These are phyloP conservation scores for Saturnia pavonia DNA, from an alignment of 2,888 invertebrate genomes.

Conservation along the genomic window DNA sequence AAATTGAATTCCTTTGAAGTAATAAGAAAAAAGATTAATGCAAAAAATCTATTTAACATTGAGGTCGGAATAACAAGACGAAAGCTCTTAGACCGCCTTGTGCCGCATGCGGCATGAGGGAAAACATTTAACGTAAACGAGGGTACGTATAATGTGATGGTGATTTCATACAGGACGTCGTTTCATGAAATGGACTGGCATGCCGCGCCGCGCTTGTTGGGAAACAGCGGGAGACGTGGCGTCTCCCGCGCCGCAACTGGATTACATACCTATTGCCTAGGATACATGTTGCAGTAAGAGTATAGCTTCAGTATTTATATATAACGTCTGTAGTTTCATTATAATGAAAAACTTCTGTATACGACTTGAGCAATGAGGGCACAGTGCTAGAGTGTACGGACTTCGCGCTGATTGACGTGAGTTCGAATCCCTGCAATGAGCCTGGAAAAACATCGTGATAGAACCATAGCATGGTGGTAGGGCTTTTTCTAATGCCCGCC, in stretches of 20 bases:
- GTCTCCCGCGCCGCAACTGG: neutral
- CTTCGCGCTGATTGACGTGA: too few relatives aligned
- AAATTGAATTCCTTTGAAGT: neutral
- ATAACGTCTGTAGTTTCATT: neutral
- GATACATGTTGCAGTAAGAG: neutral
- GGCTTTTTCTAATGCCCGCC: too few relatives aligned
- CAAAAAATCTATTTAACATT: neutral
- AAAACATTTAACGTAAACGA: constrained; percentile 19
- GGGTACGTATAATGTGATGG: constrained; percentile 19
- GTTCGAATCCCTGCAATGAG: too few relatives aligned
- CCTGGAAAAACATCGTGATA: too few relatives aligned
- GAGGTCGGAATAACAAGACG: constrained; percentile 1
- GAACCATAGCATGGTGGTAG: too few relatives aligned
- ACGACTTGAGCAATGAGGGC: too few relatives aligned
- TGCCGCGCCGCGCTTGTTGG: constrained; percentile 1
- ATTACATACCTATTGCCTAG: neutral
- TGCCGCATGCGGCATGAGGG: neutral
- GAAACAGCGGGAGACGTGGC: neutral
- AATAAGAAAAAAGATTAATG: neutral
- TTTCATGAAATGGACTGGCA: constrained; percentile 12
- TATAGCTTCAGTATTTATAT: neutral
- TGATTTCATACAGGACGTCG: constrained; percentile 17
- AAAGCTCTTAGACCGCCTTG: constrained; percentile 1
- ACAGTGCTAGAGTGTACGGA: too few relatives aligned
- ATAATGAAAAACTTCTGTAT: too few relatives aligned